Conservation (phyloP, 2,797 vertebrate genomes). For the Enteromius mattozi region DNA sequence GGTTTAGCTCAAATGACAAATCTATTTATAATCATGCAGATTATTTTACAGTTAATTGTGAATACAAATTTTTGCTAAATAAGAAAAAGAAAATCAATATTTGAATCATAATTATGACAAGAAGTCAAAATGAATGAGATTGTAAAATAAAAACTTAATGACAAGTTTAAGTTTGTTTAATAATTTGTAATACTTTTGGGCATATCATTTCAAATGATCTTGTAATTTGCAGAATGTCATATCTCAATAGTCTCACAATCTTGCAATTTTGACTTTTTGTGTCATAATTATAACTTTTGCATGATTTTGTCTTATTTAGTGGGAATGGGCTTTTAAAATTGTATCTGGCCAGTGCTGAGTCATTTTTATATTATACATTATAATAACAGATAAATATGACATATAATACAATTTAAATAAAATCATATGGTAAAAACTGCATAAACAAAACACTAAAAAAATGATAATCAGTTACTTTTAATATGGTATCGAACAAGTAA, state of each 20-base stretch:
- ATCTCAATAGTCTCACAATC: neutral
- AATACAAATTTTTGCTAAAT: neutral
- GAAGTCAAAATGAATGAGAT: neutral
- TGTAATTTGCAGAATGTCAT: no score
- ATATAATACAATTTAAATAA: neutral
- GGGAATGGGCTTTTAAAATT: neutral
- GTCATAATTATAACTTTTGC: neutral
- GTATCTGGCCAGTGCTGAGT: neutral
- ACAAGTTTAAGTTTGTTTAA: no score
- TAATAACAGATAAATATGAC: neutral
- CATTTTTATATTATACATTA: neutral
- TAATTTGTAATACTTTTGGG: no score
- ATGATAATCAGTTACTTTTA: neutral
- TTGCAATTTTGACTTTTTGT: neutral
- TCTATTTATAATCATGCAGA: neutral
- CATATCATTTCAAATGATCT: no score
- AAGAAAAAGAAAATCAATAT: neutral
- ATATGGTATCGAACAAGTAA: neutral
- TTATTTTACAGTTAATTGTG: neutral
- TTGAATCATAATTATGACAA: neutral
- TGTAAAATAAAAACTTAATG: neutral
- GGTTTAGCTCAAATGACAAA: neutral
- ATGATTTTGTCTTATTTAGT: neutral
- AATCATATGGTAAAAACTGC: neutral
- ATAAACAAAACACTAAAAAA: neutral